Percentiles rank a stretch among this genome's conserved stretches.
These are phyloP conservation scores for Halichoeres trimaculatus DNA, from an alignment of 2,113 vertebrate species.

Conservation along the genomic window DNA sequence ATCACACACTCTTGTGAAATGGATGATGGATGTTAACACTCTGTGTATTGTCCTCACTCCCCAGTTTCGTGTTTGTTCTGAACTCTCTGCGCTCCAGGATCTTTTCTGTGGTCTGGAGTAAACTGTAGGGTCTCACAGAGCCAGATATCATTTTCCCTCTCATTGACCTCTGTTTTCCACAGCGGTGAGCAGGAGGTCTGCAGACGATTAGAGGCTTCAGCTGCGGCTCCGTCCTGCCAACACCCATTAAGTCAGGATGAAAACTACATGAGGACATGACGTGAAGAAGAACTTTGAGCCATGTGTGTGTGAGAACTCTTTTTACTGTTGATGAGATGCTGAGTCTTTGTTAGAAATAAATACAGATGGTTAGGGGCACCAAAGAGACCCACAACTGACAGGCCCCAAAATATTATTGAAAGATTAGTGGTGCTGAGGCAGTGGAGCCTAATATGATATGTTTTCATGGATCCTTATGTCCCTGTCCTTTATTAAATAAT, in stretches of 20 bases:
- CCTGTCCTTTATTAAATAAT: too few species aligned
- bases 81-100: not conserved
- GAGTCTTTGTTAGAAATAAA: not conserved
- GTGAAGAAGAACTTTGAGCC: conserved; percentile 1
- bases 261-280: not conserved
- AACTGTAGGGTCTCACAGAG: conserved; percentile 53
- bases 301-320: not conserved
- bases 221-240: conserved; percentile 62
- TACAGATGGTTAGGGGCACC: not conserved
- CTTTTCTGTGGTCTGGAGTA: conserved; percentile 41
- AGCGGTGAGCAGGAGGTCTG: conserved; percentile 63
- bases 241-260: conserved; percentile 42
- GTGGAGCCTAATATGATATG: too few species aligned
- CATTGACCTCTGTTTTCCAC: conserved; percentile 71
- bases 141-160: conserved; percentile 61
- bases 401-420: too few species aligned
- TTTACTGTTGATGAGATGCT: not conserved
- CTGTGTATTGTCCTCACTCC: conserved; percentile 11
- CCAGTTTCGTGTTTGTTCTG: not conserved
- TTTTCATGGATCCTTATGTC: too few species aligned
- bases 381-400: too few species aligned
- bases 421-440: too few species aligned
- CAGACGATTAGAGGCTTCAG: conserved; percentile 66
- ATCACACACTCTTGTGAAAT: not conserved
- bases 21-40: not conserved